phyloP scores from a whole-genome alignment of 1,140 invertebrate genomes.

The Stegodyphus dumicola region DNA sequence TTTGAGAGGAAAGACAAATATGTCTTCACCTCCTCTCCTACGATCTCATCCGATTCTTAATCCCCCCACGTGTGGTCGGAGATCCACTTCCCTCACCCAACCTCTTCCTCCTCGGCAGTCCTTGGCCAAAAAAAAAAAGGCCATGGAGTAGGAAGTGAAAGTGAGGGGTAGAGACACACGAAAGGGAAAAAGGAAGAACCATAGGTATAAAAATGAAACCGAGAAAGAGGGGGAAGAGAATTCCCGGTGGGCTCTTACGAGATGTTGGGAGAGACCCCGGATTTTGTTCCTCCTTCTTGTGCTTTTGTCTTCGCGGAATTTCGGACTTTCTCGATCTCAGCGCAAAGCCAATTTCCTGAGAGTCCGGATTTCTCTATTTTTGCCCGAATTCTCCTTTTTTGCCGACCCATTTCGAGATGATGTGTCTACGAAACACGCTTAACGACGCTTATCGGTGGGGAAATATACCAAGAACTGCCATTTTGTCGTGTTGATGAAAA shows the following conservation, averaged over 20 bases:
- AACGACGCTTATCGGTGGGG: background rate
- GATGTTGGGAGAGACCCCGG: background rate
- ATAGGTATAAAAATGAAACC: background rate
- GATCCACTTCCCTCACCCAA: background rate
- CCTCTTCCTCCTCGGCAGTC: background rate
- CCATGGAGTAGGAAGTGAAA: background rate
- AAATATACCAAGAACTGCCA: no score
- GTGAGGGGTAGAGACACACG: background rate
- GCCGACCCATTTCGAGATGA: background rate
- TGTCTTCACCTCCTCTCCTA: conserved; percentile 39
- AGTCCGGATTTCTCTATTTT: conserved; percentile 1
- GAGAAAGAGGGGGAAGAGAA: background rate
- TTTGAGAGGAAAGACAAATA: conserved; percentile 58
- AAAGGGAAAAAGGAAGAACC: background rate
- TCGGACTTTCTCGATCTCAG: background rate
- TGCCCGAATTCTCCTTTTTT: background rate
- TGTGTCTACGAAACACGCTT: background rate
- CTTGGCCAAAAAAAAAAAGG: background rate
- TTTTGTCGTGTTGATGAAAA: background rate
- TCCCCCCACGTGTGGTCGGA: conserved; percentile 49
- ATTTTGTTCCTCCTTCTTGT: background rate
- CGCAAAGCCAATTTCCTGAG: background rate
- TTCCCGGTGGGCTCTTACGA: background rate
- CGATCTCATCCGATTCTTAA: conserved; percentile 55
- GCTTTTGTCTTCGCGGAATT: background rate